Conservation (phyloP, 30 jellyfish, hydroid and myxozoan species). For the Chrysaora quinquecirrha region DNA sequence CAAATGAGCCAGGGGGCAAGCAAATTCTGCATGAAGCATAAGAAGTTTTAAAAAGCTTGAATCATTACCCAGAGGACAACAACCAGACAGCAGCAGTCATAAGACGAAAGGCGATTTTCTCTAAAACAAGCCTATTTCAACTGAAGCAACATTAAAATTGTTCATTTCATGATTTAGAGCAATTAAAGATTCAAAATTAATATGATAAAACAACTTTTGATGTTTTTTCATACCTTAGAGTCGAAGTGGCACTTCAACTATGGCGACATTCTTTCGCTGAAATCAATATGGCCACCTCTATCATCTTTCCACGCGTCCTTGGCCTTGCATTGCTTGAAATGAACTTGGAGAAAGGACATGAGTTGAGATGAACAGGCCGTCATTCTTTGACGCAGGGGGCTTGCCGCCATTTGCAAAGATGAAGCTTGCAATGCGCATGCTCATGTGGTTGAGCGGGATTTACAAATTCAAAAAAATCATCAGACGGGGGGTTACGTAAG, state of each 20-base stretch:
- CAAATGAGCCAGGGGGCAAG: too few relatives aligned
- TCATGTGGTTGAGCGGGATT: constrained; percentile 29
- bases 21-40: too few relatives aligned
- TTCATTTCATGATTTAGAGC: background rate
- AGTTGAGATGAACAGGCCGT: constrained; percentile 84
- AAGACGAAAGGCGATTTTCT: too few relatives aligned
- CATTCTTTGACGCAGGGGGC: constrained; percentile 99
- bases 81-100: too few relatives aligned
- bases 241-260: background rate
- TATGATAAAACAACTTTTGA: too few relatives aligned
- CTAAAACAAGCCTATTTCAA: too few relatives aligned
- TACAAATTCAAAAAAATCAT: background rate
- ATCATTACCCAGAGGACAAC: too few relatives aligned
- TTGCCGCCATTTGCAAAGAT: constrained; percentile 96
- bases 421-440: constrained; percentile 82
- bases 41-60: too few relatives aligned
- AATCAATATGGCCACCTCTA: constrained; percentile 70
- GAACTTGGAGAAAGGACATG: constrained; percentile 84
- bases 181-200: too few relatives aligned
- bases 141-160: background rate
- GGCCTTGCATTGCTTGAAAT: constrained; percentile 75
- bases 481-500: constrained; percentile 55
- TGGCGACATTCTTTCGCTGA: constrained; percentile 4
- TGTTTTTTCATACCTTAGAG: too few relatives aligned
- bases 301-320: constrained; percentile 74